Conservation (phyloP, 2,113 vertebrate genomes). For the Ascaphus truei region DNA sequence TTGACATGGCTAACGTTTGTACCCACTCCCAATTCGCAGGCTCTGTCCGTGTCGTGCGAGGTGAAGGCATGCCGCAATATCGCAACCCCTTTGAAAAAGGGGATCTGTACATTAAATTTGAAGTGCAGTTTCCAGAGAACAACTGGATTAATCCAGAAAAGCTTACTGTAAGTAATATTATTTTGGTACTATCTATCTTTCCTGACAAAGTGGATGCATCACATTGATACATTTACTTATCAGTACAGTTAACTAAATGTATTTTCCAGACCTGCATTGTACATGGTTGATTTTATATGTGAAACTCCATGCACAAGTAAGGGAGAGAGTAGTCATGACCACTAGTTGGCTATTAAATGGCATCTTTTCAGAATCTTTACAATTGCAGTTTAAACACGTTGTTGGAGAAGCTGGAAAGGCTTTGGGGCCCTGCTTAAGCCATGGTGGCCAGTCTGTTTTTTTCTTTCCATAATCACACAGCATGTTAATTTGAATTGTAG, state of each 20-base stretch:
- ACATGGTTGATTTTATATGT: not conserved
- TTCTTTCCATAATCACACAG: no score
- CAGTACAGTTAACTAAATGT: not conserved
- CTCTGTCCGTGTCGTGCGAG: slow-evolving; percentile 83
- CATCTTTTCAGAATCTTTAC: no score
- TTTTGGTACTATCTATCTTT: no score
- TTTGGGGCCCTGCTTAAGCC: no score
- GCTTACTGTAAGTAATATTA: slow-evolving; percentile 83
- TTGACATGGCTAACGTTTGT: no score
- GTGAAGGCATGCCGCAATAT: slow-evolving; percentile 97
- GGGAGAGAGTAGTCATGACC: no score
- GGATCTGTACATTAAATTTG: slow-evolving; percentile 95
- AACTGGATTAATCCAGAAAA: slow-evolving; percentile 98
- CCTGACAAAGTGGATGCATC: no score
- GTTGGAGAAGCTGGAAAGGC: no score
- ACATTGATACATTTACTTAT: not conserved
- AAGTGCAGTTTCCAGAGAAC: slow-evolving; percentile 95
- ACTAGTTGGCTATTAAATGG: no score
- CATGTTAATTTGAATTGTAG: no score
- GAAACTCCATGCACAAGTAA: not conserved
- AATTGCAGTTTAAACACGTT: no score
- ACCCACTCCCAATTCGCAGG: slow-evolving; percentile 73
- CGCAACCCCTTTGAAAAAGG: slow-evolving; percentile 98
- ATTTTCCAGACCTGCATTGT: not conserved
- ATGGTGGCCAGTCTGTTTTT: no score